These are phyloP conservation scores for Toxostoma redivivum DNA, from an alignment of 2,113 vertebrate genomes.

Conservation along the genomic window DNA sequence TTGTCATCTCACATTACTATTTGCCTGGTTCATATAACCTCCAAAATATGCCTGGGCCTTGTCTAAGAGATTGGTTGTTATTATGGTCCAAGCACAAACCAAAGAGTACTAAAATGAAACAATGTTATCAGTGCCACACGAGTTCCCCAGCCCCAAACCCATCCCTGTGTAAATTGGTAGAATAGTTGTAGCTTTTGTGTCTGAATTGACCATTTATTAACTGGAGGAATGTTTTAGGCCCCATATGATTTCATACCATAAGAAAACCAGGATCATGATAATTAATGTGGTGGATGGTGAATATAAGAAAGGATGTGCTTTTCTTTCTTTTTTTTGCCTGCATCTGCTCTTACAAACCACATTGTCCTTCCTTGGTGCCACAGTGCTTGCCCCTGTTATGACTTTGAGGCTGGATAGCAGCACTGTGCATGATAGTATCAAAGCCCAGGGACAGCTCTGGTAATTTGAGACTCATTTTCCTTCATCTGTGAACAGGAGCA, in stretches of 20 bases:
- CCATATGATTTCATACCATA: neutral
- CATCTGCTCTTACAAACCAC: neutral
- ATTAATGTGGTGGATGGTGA: neutral
- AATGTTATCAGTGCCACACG: fast-evolving
- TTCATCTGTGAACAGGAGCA: neutral
- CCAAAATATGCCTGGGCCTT: neutral
- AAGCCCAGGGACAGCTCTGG: neutral
- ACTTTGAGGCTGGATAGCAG: constrained; percentile 32
- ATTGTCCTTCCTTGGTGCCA: constrained; percentile 14
- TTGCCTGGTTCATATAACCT: neutral
- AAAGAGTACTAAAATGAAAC: neutral
- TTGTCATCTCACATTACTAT: neutral
- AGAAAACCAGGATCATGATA: neutral
- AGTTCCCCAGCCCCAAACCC: neutral
- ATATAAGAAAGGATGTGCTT: neutral
- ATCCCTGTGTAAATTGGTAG: neutral
- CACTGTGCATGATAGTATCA: constrained; percentile 16
- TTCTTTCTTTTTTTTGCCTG: neutral
- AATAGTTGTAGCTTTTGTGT: neutral
- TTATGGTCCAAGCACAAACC: neutral
- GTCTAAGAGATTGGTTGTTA: neutral
- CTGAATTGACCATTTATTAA: neutral
- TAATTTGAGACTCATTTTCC: constrained; percentile 7
- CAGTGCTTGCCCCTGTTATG: constrained; percentile 22
- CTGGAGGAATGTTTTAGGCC: neutral